Percentiles rank a stretch among this genome's conserved stretches.
These are phyloP conservation scores for Pissodes strobi DNA, from an alignment of 1,140 invertebrate species.

Conservation along the genomic window DNA sequence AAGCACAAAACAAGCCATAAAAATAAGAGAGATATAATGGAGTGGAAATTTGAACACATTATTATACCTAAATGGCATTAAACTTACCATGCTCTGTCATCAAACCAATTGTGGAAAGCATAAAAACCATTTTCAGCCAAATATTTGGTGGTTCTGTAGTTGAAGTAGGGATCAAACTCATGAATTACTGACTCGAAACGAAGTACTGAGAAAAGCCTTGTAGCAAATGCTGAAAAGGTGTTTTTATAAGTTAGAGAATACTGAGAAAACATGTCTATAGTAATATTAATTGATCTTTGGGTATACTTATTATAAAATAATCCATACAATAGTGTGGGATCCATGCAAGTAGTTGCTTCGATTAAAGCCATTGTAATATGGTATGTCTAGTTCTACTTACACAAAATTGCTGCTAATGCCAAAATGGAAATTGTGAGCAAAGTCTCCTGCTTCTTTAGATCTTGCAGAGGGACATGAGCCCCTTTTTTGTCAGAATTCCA, in stretches of 20 bases:
- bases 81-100: conserved; percentile 98
- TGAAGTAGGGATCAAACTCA: conserved; percentile 99
- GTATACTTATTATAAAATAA: too few species aligned
- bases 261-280: too few species aligned
- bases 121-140: conserved; percentile 96
- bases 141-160: conserved; percentile 95
- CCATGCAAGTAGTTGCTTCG: too few species aligned
- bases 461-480: conserved; percentile 49
- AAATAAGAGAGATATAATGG: too few species aligned
- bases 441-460: conserved; percentile 92
- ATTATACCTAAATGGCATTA: too few species aligned
- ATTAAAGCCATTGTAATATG: too few species aligned
- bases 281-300: too few species aligned
- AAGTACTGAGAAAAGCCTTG: conserved; percentile 93
- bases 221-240: conserved; percentile 85
- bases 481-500: conserved; percentile 46
- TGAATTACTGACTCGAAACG: conserved; percentile 98
- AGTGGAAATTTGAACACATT: conserved; percentile 50
- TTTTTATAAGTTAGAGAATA: conserved; percentile 8
- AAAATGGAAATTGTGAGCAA: conserved; percentile 90
- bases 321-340: too few species aligned
- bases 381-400: too few species aligned
- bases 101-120: conserved; percentile 99
- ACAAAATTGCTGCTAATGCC: conserved; percentile 88
- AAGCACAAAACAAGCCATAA: too few species aligned